A percentile compares a stretch with the other conserved stretches of the same genome.
Evolutionary conservation across 2,113 vertebrate genomes (phyloP).

Genomic region (Malaclemys terrapin): DNA sequence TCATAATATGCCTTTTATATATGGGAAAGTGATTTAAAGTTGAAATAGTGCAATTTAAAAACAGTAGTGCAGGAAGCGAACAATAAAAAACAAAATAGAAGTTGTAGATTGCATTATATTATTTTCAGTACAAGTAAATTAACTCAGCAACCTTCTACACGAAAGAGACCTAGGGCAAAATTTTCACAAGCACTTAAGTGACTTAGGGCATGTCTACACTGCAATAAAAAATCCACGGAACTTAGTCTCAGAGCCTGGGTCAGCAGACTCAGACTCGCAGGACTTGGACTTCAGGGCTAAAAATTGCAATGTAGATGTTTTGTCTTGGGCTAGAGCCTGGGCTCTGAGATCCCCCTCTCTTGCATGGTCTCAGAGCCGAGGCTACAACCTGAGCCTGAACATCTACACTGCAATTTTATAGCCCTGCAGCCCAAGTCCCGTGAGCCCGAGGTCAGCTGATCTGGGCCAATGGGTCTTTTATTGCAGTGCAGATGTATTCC

Average conservation of each 20-base stretch:
- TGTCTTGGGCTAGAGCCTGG: neutral
- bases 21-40: slow-evolving; percentile 59
- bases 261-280: neutral
- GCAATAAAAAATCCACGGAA: neutral
- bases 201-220: slow-evolving; percentile 15
- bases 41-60: slow-evolving; percentile 75
- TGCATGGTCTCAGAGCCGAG: neutral
- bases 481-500: neutral
- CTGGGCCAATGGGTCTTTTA: neutral
- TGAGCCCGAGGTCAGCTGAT: neutral
- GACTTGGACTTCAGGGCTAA: neutral
- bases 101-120: neutral
- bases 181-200: slow-evolving; percentile 27
- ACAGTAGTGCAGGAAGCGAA: slow-evolving; percentile 68
- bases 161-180: neutral
- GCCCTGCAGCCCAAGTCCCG: neutral
- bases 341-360: neutral
- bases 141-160: neutral
- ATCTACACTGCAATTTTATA: neutral
- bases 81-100: slow-evolving; percentile 13
- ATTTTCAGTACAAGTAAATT: neutral
- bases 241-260: neutral
- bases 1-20: neutral
- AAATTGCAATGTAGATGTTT: neutral
- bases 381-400: neutral